These are phyloP conservation scores for Thymelicus acteon DNA, from an alignment of 2,888 invertebrate genomes.

Conservation along the genomic window DNA sequence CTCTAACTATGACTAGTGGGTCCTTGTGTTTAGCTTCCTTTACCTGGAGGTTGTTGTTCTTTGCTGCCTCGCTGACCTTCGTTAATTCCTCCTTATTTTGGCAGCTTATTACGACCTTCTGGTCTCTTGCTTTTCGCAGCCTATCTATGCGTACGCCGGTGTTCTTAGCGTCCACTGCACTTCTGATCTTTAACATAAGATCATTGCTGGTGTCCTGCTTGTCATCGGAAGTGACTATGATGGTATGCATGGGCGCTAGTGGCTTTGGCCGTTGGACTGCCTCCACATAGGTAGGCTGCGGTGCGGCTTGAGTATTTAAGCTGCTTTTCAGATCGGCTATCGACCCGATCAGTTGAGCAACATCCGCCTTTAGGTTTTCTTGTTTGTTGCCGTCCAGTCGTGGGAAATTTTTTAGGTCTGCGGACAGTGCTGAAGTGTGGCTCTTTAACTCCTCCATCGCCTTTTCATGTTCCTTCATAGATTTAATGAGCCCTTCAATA, in stretches of 20 bases:
- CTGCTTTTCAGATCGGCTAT: too few species aligned
- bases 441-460: too few species aligned
- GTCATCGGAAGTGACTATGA: neutral
- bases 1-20: constrained; percentile 28
- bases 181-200: neutral
- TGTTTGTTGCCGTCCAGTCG: too few species aligned
- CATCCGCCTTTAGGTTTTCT: too few species aligned
- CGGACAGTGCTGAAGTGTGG: too few species aligned
- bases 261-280: too few species aligned
- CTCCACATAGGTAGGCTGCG: too few species aligned
- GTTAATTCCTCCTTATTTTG: constrained; percentile 17
- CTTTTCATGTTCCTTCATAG: too few species aligned
- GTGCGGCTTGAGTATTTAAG: too few species aligned
- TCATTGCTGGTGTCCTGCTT: neutral
- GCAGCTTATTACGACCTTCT: constrained; percentile 38
- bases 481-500: too few species aligned
- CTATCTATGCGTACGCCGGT: neutral
- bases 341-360: too few species aligned
- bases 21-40: constrained; percentile 37
- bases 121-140: constrained; percentile 36
- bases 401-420: too few species aligned
- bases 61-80: constrained; percentile 2
- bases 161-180: neutral
- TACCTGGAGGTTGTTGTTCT: constrained; percentile 16
- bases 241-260: neutral